phyloP scores from a whole-genome alignment of 2,797 vertebrate genomes.

The Brachyrhaphis roseni region DNA sequence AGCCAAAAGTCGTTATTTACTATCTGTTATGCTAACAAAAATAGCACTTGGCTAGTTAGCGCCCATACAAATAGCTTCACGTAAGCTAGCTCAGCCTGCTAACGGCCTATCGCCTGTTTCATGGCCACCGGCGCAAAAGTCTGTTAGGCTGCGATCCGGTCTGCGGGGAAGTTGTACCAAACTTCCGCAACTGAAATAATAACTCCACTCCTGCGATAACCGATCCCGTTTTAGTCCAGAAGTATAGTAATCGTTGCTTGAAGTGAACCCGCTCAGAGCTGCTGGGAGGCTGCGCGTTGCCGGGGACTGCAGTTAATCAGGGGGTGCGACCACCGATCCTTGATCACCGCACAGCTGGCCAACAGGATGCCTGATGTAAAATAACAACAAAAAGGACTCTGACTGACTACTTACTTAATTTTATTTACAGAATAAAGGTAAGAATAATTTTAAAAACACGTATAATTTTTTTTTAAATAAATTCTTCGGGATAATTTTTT shows the following conservation, averaged over 20 bases:
- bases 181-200: constrained; percentile 27
- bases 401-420: neutral
- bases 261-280: constrained; percentile 16
- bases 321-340: constrained; percentile 63
- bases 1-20: constrained; percentile 30
- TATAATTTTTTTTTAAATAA: neutral
- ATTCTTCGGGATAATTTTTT: neutral
- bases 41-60: constrained; percentile 67
- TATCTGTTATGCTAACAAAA: constrained; percentile 67
- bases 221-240: constrained; percentile 44
- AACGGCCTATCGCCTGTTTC: constrained; percentile 58
- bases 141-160: constrained; percentile 17
- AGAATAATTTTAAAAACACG: rapidly evolving
- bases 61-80: constrained; percentile 57
- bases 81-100: constrained; percentile 59
- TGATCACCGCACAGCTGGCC: constrained; percentile 78
- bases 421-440: neutral
- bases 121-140: constrained; percentile 58
- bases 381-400: neutral
- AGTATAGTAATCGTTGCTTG: constrained; percentile 37
- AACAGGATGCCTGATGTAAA: constrained; percentile 68
- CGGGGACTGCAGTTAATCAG: constrained; percentile 57
- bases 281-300: constrained; percentile 36
- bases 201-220: constrained; percentile 24
- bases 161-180: constrained; percentile 45